Evolutionary conservation across 2,797 vertebrate genomes (phyloP), one percentile per base, ranked within the genome.

Genomic region (Trematomus bernacchii): DNA sequence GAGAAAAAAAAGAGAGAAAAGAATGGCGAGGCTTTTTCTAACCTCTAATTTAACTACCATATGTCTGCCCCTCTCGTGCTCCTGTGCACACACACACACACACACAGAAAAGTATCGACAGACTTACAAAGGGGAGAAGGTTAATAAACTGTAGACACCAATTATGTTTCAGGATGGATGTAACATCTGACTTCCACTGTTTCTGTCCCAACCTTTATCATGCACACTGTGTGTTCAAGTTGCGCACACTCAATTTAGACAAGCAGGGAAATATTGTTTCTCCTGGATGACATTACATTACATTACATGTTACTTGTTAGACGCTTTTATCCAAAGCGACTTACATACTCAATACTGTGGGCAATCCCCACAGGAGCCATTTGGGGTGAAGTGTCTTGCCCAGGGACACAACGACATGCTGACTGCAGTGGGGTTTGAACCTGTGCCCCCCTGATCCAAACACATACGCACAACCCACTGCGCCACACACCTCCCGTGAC

Each of bases 101-200:
- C 58, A 59, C 37, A 51, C 18, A 61, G 0, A 14, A 13, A 71
- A 3, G 23, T 44, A 54, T 54, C 30, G 55, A 53, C 40, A 40
- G 68, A 27, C 71, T 33, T 37, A 33, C 71, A 55, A 40, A 64
- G 50, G 6, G 0, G 37, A 47, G 23, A 37, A 44, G n/a, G 27
- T 80, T 64, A 52, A 61, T 75, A 63, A 73, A 79, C 16, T 63
- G n/a, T 48, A 44, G 18, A 66, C 68, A 65, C 33, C 55, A 37
- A 3, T 84, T 70, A 71, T 71, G 72, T 82, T 79, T 67, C 65
- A 67, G 65, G n/a, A 43, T 63, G 40, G 46, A 59, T 68, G 27
- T 64, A 21, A 53, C 27, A 27, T 58, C 10, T 33, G 30, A 27
- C 73, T 69, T 60, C 72, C 50, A 23, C 42, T 64, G 21, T 79